Evolutionary conservation across 35 echinoderm and acorn worm genomes (phyloP).

Genomic region (Chiridota heheva): DNA sequence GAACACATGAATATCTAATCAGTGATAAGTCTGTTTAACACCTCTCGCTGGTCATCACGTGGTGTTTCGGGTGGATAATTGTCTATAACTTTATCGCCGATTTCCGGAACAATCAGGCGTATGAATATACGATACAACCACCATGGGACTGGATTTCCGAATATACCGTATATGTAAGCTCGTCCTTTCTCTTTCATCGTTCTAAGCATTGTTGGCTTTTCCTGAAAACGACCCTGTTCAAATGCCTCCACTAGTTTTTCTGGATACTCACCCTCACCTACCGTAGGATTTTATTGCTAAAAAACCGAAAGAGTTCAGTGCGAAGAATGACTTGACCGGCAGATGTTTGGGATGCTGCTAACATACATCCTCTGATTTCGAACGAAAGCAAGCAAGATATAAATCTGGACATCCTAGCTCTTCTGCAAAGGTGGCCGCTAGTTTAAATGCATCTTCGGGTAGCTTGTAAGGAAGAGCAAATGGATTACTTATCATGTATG

Average conservation of each 20-base stretch:
- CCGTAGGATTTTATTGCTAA: slow-evolving; percentile 37
- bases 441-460: slow-evolving; percentile 3
- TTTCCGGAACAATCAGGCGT: not conserved
- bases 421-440: slow-evolving; percentile 17
- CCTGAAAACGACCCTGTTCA: not conserved
- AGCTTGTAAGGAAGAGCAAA: slow-evolving; percentile 45
- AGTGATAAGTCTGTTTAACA: not conserved
- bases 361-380: not conserved
- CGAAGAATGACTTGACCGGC: not conserved
- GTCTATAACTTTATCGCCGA: not conserved
- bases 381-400: slow-evolving; percentile 28
- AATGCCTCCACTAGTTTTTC: slow-evolving; percentile 10
- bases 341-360: not conserved
- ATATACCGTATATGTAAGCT: slow-evolving; percentile 20
- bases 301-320: slow-evolving; percentile 1
- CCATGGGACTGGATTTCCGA: not conserved
- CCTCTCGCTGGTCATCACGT: slow-evolving; percentile 7
- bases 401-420: slow-evolving; percentile 2
- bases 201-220: slow-evolving; percentile 19
- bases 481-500: slow-evolving; percentile 33
- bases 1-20: slow-evolving; percentile 37
- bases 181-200: slow-evolving; percentile 22
- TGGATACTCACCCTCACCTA: slow-evolving; percentile 17
- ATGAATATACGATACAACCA: not conserved
- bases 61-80: slow-evolving; percentile 12